A percentile compares a stretch with the other conserved stretches of the same genome.
Conservation (phyloP, 2,797 vertebrate species). For the Heliangelus exortis region DNA sequence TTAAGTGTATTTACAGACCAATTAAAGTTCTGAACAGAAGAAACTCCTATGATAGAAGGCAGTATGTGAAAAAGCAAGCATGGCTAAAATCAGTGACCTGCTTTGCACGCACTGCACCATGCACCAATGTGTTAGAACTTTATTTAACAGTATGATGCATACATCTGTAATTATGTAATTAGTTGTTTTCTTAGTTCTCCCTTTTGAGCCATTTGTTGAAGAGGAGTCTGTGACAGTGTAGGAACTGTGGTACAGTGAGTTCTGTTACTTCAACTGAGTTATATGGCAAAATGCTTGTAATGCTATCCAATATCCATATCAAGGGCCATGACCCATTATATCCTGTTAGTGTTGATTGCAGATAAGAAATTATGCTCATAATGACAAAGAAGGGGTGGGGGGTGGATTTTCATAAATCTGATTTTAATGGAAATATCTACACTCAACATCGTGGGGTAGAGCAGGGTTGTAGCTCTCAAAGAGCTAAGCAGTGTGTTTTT, state of each 20-base stretch:
- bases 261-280: neutral
- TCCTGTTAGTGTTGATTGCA: neutral
- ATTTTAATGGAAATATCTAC: neutral
- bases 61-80: neutral
- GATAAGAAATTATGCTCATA: neutral
- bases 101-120: neutral
- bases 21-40: slow-evolving; percentile 64
- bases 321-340: neutral
- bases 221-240: neutral
- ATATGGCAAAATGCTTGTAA: neutral
- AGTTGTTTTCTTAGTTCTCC: neutral
- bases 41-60: slow-evolving; percentile 35
- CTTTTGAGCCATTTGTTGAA: neutral
- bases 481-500: neutral
- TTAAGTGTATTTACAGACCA: slow-evolving; percentile 70
- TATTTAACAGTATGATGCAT: neutral
- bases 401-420: neutral
- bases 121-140: neutral
- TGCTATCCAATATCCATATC: neutral
- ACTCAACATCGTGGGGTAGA: neutral
- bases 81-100: neutral
- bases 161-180: neutral
- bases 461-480: neutral
- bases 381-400: neutral
- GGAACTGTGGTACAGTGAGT: neutral